Evolutionary conservation across 2,888 invertebrate species (phyloP), one percentile per base, ranked within the genome.

Genomic region (Pedicia rivosa): DNA sequence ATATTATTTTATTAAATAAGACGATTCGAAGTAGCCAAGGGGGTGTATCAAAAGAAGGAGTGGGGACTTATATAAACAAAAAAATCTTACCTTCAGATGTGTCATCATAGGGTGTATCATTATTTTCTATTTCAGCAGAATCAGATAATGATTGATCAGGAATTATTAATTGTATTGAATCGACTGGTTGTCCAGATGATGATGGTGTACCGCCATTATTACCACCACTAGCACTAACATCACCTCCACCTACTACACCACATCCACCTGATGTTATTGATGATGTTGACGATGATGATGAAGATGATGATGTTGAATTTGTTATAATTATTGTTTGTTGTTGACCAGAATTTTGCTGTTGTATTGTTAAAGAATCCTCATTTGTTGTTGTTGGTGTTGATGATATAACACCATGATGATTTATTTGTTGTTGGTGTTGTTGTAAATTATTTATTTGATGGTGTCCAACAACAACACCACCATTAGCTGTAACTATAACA

Each of bases 61-160:
- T n/a, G n/a, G n/a, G n/a, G n/a, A n/a, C n/a, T 20, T 22, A 19
- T 15, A 4, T 32, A 20, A 32, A 8, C 9, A 13, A 29, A 29
- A 19, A 20, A 19, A 13, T 17, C 25, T 15, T 35, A 35, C 35
- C 35, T 35, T 35, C 35, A 26, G 26, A 25, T 15, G 25, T 25
- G 3, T 35, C 35, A 26, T 35, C 26, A 12, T 26, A 35, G n/a
- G 25, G 26, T 8, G 16, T 16, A 17, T 35, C 35, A 7, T 26
- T 25, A 8, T 15, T 7, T n/a, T 35, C 35, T 6, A 35, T 20
- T n/a, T 26, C 35, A 26, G n/a, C 25, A 16, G 35, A 17, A 17
- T 35, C 35, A 26, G 32, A 25, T n/a, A 12, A 12, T 17, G 26
- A 35, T 26, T 25, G 35, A 25, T 35, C 35, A n/a, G 15, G 26